Percentiles rank a stretch among this genome's conserved stretches.
phyloP scores from a whole-genome alignment of 1,140 invertebrate genomes.

The Lasioglossum albipes region DNA sequence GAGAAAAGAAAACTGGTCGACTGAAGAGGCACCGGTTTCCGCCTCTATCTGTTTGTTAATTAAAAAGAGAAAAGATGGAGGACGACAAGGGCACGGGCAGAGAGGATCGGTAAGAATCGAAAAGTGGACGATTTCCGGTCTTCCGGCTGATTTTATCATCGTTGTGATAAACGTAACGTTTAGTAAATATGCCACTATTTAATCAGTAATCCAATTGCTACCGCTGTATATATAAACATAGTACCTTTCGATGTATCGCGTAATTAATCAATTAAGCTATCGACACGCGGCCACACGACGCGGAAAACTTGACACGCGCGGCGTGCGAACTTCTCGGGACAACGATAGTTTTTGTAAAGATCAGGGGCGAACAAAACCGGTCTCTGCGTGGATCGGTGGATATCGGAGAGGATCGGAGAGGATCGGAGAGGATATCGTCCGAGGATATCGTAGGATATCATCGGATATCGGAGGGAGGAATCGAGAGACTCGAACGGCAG shows the following conservation, averaged over 20 bases:
- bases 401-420: background rate
- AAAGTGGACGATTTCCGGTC: conserved; percentile 53
- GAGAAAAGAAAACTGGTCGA: conserved; percentile 16
- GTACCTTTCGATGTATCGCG: conserved; percentile 75
- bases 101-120: conserved; percentile 16
- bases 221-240: conserved; percentile 77
- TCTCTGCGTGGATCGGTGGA: background rate
- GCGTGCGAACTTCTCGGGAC: conserved; percentile 1
- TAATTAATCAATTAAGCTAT: conserved; percentile 65
- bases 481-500: background rate
- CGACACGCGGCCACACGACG: conserved; percentile 31
- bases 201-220: conserved; percentile 78
- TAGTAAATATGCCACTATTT: conserved; percentile 78
- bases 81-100: background rate
- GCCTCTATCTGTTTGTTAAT: background rate
- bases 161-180: conserved; percentile 78
- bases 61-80: background rate
- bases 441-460: background rate
- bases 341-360: conserved; percentile 60
- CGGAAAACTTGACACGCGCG: too few species aligned
- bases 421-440: background rate
- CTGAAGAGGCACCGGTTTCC: background rate
- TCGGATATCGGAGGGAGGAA: background rate
- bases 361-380: background rate
- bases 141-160: conserved; percentile 76